A percentile compares a stretch with the other conserved stretches of the same genome.
phyloP scores from a whole-genome alignment of 2,113 vertebrate species.

The Caranx melampygus region DNA sequence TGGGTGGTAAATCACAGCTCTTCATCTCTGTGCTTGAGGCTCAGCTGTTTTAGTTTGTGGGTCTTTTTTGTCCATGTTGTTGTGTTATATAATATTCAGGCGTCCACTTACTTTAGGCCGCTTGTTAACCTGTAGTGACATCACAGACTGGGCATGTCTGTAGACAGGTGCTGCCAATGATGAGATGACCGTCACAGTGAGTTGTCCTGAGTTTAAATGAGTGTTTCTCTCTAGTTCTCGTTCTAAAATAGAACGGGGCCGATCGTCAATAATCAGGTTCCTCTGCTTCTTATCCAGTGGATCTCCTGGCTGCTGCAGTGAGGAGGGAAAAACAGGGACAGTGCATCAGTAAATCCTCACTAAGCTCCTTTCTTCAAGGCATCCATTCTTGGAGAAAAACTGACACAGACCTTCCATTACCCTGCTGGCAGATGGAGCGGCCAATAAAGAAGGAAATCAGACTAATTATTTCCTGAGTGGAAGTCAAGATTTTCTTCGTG shows the following conservation, averaged over 20 bases:
- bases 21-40: too few relatives aligned
- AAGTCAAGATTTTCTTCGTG: conserved; percentile 64
- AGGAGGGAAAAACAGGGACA: conserved; percentile 27
- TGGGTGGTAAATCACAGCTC: too few relatives aligned
- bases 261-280: conserved; percentile 1
- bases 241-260: background rate
- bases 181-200: too few relatives aligned
- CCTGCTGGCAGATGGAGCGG: conserved; percentile 50
- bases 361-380: conserved; percentile 60
- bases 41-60: too few relatives aligned
- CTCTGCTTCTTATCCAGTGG: conserved; percentile 2
- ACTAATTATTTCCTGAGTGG: conserved; percentile 81
- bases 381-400: conserved; percentile 50
- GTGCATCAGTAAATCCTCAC: conserved; percentile 67
- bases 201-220: background rate
- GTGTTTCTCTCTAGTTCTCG: too few relatives aligned
- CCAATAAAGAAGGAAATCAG: conserved; percentile 70
- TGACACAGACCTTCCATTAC: conserved; percentile 79
- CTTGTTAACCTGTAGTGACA: background rate
- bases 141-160: background rate
- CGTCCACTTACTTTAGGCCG: too few relatives aligned
- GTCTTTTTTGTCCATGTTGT: too few relatives aligned
- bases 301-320: conserved; percentile 24
- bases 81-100: too few relatives aligned
- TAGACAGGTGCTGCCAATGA: background rate